Evolutionary conservation across 2,797 vertebrate genomes (phyloP), one percentile per base, ranked within the genome.

Genomic region (Numenius phaeopus): DNA sequence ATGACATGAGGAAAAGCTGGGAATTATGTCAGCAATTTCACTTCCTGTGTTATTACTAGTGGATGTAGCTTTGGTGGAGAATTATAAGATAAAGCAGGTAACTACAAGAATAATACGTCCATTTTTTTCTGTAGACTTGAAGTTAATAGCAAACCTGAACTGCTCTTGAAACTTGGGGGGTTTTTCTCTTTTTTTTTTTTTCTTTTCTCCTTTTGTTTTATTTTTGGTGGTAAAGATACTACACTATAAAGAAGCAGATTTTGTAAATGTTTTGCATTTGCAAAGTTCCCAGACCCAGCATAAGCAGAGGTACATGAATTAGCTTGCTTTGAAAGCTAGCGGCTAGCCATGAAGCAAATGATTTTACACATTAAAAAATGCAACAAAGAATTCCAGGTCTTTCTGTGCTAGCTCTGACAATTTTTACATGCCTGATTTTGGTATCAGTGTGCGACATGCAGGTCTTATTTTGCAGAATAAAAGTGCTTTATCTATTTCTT

Each of bases 391-490:
- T 89, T 95, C 42, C 34, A 76, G 46, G 17, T 81, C 34, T 84
- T 89, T 47, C 64, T 92, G 26, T 22, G 44, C 70, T 83, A 40
- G 34, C 7, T 65, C 34, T 57, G 55, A 90, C 50, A 65, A 19
- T 79, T 95, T 75, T 94, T 72, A n/a, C 24, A 5, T 70, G 55
- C 42, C 18, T 87, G 19, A 72, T 83, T 94, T 96, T 94, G 95
- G 22, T 98, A 96, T 97, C 90, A 52, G 62, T 76, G 19, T 79
- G 32, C 82, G 73, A 71, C 85, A 94, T 72, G 54, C 70, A 65
- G 80, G 57, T 72, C 58, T 67, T 40, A 57, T 54, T 93, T 97
- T 87, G 29, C 67, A 95, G 52, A 97, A 89, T 78, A 94, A 88
- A 92, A 94, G 34, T 2, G 49, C 13, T 52, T 88, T 67, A 61